phyloP scores from a whole-genome alignment of 2,113 vertebrate genomes.

The Zonotrichia leucophrys region DNA sequence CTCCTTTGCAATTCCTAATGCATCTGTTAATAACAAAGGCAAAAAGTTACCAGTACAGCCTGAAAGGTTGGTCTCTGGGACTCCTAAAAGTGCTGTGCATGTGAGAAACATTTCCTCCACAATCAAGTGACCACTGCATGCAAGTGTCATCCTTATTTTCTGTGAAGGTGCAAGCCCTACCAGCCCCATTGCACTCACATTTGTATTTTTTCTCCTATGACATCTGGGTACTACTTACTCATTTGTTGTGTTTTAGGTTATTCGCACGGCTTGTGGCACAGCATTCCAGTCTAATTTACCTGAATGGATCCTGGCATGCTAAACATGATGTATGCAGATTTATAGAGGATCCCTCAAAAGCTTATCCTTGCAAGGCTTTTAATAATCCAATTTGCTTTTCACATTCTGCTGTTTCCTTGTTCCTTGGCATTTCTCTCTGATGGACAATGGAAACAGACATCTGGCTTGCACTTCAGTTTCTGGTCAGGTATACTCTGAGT shows the following conservation, averaged over 20 bases:
- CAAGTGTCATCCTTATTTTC: background rate
- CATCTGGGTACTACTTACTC: background rate
- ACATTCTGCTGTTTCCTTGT: background rate
- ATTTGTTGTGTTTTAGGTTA: background rate
- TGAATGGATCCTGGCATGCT: background rate
- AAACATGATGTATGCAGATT: background rate
- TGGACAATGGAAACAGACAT: background rate
- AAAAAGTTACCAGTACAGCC: background rate
- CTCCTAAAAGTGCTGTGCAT: accelerated
- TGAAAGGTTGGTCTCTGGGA: background rate
- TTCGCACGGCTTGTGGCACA: background rate
- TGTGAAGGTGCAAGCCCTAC: background rate
- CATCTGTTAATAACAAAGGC: background rate
- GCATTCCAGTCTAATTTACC: background rate
- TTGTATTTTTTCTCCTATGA: background rate
- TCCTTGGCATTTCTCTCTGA: constrained; percentile 3
- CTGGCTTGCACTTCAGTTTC: constrained; percentile 7
- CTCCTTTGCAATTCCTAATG: background rate
- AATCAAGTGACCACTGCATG: background rate
- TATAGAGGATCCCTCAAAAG: background rate
- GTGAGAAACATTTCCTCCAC: background rate
- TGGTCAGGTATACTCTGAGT: background rate
- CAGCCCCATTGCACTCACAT: accelerated
- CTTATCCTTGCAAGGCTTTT: constrained; percentile 11
- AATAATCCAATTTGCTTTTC: constrained; percentile 27